These are phyloP conservation scores for Dromiciops gliroides DNA, from an alignment of 2,113 vertebrate genomes.

Conservation along the genomic window DNA sequence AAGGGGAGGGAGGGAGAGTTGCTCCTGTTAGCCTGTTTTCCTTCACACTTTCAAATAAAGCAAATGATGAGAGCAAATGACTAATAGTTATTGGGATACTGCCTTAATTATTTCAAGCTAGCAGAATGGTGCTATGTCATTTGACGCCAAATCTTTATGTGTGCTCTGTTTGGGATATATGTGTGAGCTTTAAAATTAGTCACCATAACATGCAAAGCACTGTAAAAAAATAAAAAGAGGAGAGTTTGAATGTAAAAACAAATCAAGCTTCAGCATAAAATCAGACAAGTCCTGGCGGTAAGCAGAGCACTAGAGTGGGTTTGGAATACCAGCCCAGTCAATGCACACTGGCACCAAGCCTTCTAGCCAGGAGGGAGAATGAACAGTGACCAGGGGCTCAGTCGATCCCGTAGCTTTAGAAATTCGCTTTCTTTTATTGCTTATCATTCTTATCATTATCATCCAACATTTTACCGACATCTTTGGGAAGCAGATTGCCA, in stretches of 20 bases:
- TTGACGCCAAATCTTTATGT: slow-evolving; percentile 45
- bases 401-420: slow-evolving; percentile 43
- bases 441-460: slow-evolving; percentile 52
- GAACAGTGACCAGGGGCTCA: slow-evolving; percentile 44
- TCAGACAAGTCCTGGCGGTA: slow-evolving; percentile 46
- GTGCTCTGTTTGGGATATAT: slow-evolving; percentile 54
- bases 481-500: slow-evolving; percentile 11
- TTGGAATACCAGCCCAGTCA: slow-evolving; percentile 52
- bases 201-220: slow-evolving; percentile 42
- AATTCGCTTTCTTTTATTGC: slow-evolving; percentile 64
- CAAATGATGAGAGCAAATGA: slow-evolving; percentile 57
- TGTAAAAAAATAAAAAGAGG: slow-evolving; percentile 8
- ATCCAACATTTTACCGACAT: slow-evolving; percentile 20
- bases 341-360: slow-evolving; percentile 49
- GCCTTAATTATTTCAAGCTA: slow-evolving; percentile 64
- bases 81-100: slow-evolving; percentile 65
- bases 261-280: slow-evolving; percentile 39
- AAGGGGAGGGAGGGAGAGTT: slow-evolving; percentile 35
- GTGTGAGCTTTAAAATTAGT: slow-evolving; percentile 67
- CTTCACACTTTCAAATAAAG: slow-evolving; percentile 65
- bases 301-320: slow-evolving; percentile 42
- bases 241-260: slow-evolving; percentile 43
- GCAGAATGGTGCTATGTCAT: slow-evolving; percentile 59
- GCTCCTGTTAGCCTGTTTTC: slow-evolving; percentile 19
- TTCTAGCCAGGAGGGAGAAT: slow-evolving; percentile 57